Evolutionary conservation across 2,797 vertebrate species (phyloP), one percentile per base, ranked within the genome.

Genomic region (Neoniphon sammara): DNA sequence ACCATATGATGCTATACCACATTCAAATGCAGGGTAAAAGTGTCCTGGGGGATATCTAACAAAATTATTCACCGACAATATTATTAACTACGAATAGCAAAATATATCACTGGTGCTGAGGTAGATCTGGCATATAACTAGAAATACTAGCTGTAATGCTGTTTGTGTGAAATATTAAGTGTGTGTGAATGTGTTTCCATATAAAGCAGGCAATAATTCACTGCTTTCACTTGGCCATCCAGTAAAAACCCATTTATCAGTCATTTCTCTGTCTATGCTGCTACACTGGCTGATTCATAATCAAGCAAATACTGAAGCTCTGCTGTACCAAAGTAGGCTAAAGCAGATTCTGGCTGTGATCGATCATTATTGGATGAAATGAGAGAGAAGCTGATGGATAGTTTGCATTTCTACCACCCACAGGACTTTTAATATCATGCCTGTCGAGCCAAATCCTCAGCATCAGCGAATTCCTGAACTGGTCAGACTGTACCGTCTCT

Each of bases 281-380:
- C 81, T 76, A 61, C 64, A 34, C 64, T 49, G 69, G 69, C 78
- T 82, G 75, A 87, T 83, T 85, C 80, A 75, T 74, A 68, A 67
- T 66, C 77, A 63, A 70, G 85, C 78, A 83, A 85, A 87, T 85
- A 80, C 70, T 76, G 75, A 76, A 77, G 81, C 58, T 75, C 64
- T 3, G 50, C 76, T 76, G 54, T 12, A 80, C 86, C 82, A 76
- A 68, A 83, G 83, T 75, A 78, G 74, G 60, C 83, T 83, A 58
- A 73, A 81, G 81, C 78, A 84, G 80, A 87, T 71, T 66, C 70
- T 73, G 73, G 73, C 78, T 72, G 77, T 81, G 88, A 89, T 83
- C 74, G 81, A 88, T 87, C 75, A 84, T 89, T 83, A 87, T 87
- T 73, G 77, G 54, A 65, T 34, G 66, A 81, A 87, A 85, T 83